Base-by-base conservation (phyloP, 2,113 vertebrate species). In the Pipa parva region DNA sequence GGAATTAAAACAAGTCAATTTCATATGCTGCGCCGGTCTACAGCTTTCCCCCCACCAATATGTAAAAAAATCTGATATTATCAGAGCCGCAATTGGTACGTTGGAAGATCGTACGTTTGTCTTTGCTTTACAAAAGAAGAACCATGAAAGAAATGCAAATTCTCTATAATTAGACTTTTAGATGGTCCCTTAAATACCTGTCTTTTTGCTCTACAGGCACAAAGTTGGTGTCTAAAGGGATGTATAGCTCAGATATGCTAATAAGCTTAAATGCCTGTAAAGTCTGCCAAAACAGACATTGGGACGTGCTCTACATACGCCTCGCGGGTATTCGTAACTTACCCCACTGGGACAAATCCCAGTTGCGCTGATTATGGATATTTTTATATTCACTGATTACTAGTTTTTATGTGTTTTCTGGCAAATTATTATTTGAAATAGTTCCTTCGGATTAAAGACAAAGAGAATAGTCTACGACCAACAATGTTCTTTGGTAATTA, bases 381-480 rank as follows among this genome's bases (percentile, higher is more conserved):
- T 79, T 73, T n/a, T 64, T 73, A 42, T 33, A 75, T 65, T 72
- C 77, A 83, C 82, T 84, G 80, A 82, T 83, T 82, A 83, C 70
- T 61, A 22, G 20, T 24, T 49, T 7, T 13, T 49, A n/a, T 21
- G 2, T 1, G 7, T 11, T 49, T 24, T 20, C 46, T 24, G 3
- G 18, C 9, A 22, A 22, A 20, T 9, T 7, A 21, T 49, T 20
- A 7, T 42, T 6, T 42, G 3, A n/a, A 7, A 46, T 17, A 49
- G 21, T 24, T 49, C 39, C n/a, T n/a, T 18, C 10, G 5, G 29
- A 5, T 6, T 5, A 31, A 31, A 31, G 29, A 31, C 29, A 31
- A 10, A 31, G 5, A 31, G 29, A 31, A n/a, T n/a, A n/a, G n/a
- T n/a, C n/a, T n/a, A n/a, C n/a, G n/a, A n/a, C n/a, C n/a, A n/a